Percentiles rank a stretch among this genome's conserved stretches.
Evolutionary conservation across 2,888 invertebrate species (phyloP).

Genomic region (Coleophora flavipennella): DNA sequence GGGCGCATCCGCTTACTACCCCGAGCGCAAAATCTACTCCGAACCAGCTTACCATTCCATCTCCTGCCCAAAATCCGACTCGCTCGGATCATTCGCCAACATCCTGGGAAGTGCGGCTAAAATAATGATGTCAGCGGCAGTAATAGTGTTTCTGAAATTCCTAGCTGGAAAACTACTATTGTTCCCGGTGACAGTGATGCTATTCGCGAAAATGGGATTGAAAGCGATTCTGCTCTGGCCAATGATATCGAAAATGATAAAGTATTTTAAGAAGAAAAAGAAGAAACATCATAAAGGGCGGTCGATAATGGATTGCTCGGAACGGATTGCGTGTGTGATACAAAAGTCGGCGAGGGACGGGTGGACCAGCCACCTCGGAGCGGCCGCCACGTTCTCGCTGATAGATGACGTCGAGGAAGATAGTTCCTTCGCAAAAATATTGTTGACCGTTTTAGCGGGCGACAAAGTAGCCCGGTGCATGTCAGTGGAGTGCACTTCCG

Average conservation of each 20-base stretch:
- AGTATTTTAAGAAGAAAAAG: constrained; percentile 59
- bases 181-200: constrained; percentile 45
- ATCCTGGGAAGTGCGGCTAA: constrained; percentile 59
- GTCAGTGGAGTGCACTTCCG: constrained; percentile 60
- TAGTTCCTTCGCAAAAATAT: constrained; percentile 45
- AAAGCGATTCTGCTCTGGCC: constrained; percentile 62
- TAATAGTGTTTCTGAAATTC: constrained; percentile 53
- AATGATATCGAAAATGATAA: constrained; percentile 56
- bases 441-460: constrained; percentile 54
- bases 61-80: constrained; percentile 51
- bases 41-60: constrained; percentile 30
- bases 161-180: constrained; percentile 54
- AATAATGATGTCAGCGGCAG: constrained; percentile 57
- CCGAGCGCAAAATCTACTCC: constrained; percentile 48
- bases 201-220: constrained; percentile 53
- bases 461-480: constrained; percentile 63
- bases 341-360: constrained; percentile 39
- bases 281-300: constrained; percentile 48
- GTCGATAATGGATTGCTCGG: constrained; percentile 52
- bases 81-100: constrained; percentile 52
- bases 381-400: constrained; percentile 52
- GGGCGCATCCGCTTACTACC: constrained; percentile 47
- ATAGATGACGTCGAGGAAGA: constrained; percentile 57
- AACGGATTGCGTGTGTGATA: constrained; percentile 55
- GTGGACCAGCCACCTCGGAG: constrained; percentile 52